phyloP scores from a whole-genome alignment of 2,797 vertebrate genomes.

The Melanogrammus aeglefinus region DNA sequence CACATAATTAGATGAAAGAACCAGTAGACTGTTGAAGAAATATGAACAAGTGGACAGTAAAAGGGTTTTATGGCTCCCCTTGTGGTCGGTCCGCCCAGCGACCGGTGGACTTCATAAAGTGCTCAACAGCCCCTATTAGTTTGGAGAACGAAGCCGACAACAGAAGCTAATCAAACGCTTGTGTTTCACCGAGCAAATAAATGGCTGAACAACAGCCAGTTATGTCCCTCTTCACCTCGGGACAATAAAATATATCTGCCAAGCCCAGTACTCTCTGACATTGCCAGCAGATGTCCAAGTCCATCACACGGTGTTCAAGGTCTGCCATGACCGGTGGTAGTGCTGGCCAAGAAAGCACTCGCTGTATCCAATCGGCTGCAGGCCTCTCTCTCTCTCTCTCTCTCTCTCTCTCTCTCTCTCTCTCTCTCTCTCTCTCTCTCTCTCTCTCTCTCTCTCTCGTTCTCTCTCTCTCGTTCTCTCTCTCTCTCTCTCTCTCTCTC shows the following conservation, averaged over 20 bases:
- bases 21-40: background rate
- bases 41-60: background rate
- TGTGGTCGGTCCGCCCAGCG: background rate
- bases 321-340: constrained; percentile 36
- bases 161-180: constrained; percentile 47
- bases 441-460: no score
- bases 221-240: constrained; percentile 51
- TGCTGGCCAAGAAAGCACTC: constrained; percentile 63
- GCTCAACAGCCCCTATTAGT: constrained; percentile 43
- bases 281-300: constrained; percentile 59
- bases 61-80: background rate
- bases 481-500: no score
- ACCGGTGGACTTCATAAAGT: constrained; percentile 27
- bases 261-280: constrained; percentile 60
- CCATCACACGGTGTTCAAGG: constrained; percentile 58
- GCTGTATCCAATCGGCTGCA: constrained; percentile 41
- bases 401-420: background rate
- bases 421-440: no score
- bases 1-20: background rate
- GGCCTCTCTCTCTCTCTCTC: constrained; percentile 26
- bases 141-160: constrained; percentile 58
- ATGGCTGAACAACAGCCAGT: constrained; percentile 62
- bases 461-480: no score
- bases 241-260: constrained; percentile 42
- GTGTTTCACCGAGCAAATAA: constrained; percentile 57